Conservation (phyloP, 2,888 invertebrate species). For the Platerodrilus igneus region DNA sequence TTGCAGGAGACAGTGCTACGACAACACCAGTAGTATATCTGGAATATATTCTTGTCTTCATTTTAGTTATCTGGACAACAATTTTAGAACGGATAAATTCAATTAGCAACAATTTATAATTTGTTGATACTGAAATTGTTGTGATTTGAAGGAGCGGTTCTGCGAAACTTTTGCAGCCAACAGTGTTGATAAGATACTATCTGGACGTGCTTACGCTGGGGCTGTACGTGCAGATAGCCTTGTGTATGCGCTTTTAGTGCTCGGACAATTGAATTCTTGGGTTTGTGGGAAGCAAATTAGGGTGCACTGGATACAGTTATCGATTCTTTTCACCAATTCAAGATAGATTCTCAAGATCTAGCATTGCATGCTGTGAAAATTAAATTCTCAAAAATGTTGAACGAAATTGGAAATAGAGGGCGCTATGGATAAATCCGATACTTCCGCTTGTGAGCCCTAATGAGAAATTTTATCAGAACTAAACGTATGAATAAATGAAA, state of each 20-base stretch:
- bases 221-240: slow-evolving; percentile 19
- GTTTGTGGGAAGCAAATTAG: no score
- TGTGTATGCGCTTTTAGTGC: slow-evolving; percentile 4
- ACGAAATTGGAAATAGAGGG: background rate
- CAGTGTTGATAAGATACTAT: slow-evolving; percentile 32
- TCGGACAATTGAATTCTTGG: no score
- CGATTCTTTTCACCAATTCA: background rate
- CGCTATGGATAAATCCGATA: background rate
- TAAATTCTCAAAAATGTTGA: background rate
- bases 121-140: no score
- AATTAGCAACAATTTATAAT: no score
- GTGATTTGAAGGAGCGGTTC: slow-evolving; percentile 33
- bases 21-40: no score
- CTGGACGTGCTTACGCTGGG: slow-evolving; percentile 32
- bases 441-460: no score
- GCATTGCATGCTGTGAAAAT: slow-evolving; percentile 4
- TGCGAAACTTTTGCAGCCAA: slow-evolving; percentile 32
- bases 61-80: no score
- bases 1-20: no score
- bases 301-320: background rate
- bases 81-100: no score
- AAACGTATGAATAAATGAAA: no score
- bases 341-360: background rate
- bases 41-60: no score
- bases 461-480: slow-evolving; percentile 13